Base-by-base conservation (phyloP, 53 echinoderm and acorn worm genomes). In the Stichopus horrens region DNA sequence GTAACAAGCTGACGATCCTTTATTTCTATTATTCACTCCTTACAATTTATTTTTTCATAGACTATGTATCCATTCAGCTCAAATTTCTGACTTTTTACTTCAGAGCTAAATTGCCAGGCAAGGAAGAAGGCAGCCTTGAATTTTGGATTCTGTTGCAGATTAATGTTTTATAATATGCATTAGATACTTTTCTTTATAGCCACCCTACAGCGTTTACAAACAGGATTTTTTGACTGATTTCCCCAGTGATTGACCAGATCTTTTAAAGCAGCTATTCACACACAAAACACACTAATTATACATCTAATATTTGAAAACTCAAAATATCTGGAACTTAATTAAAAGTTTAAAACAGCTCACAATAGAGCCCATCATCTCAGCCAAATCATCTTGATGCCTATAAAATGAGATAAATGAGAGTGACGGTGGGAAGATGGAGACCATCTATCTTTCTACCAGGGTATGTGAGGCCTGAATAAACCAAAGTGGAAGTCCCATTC, bases 291-390 rank as follows among this genome's bases (percentile, higher is more conserved):
- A 53, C n/a, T 79, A 79, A 79, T 79, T 79, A 79, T 79, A 37
- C 37, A 52, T 79, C 79, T 55, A 79, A 79, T 79, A 37, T 79
- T 79, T 55, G 52, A 53, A 19, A 79, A 54, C 79, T 79, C 79
- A 79, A 79, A 79, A 63, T 63, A 16, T 63, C 10, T 37, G 37
- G 37, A 37, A 37, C 37, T 37, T 79, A 37, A 52, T 79, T 55
- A 52, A 53, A 19, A 79, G 19, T 53, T 79, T 53, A 79, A 79
- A 79, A 63, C 16, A 16, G 10, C 10, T 79, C 11, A 53, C 79
- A 18, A 53, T 53, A 51, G 52, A 79, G 79, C 54, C 5, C 53
- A 18, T 53, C 53, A 51, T 53, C 79, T 9, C 16, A 79, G 79
- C 16, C n/a, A 79, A 13, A 79, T 53, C 13, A 79, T 79, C 54